Evolutionary conservation across 2,888 invertebrate species (phyloP).

Genomic region (Rotaria sp.): DNA sequence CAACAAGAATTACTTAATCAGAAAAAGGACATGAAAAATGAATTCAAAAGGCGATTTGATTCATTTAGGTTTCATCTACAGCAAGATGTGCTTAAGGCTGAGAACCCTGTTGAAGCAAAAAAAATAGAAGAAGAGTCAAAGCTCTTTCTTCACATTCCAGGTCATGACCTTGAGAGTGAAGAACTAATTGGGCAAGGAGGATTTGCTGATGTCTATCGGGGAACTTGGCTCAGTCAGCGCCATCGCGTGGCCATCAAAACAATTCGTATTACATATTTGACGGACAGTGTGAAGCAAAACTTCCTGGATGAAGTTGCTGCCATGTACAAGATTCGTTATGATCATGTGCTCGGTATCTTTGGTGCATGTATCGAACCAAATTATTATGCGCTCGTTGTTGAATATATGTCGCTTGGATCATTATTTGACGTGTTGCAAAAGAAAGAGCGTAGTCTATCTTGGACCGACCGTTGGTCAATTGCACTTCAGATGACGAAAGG

Average conservation of each 20-base stretch:
- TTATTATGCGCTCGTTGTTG: not conserved
- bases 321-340: not conserved
- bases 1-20: not conserved
- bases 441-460: not conserved
- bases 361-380: slow-evolving; percentile 20
- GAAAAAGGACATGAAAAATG: not conserved
- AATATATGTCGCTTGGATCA: slow-evolving; percentile 30
- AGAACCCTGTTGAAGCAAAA: not conserved
- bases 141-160: slow-evolving; percentile 13
- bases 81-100: not conserved
- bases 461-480: not conserved
- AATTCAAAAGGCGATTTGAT: slow-evolving; percentile 17
- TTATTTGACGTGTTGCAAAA: not conserved
- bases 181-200: not conserved
- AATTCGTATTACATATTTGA: not conserved
- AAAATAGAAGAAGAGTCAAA: not conserved
- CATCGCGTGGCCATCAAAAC: not conserved
- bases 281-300: not conserved
- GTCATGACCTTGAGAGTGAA: not conserved
- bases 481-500: slow-evolving; percentile 10
- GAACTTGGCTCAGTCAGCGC: not conserved
- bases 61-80: not conserved
- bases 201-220: slow-evolving; percentile 2
- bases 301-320: not conserved
- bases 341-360: not conserved